A percentile compares a stretch with the other conserved stretches of the same genome.
Conservation (phyloP, 1,140 invertebrate genomes). For the Diabrotica undecimpunctata region DNA sequence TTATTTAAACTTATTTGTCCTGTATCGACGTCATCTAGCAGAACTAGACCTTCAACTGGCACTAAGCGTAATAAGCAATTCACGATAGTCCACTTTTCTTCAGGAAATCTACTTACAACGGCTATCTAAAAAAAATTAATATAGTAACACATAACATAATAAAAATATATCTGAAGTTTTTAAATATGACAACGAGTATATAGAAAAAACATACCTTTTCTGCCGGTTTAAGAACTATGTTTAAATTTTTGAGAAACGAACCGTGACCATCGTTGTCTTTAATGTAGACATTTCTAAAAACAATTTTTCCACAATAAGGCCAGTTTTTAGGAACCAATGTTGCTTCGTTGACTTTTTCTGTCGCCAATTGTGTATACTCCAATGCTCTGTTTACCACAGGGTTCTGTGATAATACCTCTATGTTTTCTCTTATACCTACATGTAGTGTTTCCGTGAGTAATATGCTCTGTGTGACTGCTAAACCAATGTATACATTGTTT, state of each 20-base stretch:
- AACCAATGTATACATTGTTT: conserved; percentile 64
- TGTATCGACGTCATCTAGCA: conserved; percentile 63
- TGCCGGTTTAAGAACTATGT: conserved; percentile 57
- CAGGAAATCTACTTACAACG: conserved; percentile 36
- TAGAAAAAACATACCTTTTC: conserved; percentile 57
- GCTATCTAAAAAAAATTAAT: conserved; percentile 7
- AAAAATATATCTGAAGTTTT: neutral
- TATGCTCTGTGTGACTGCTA: conserved; percentile 82
- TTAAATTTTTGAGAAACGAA: conserved; percentile 68
- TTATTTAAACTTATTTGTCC: conserved; percentile 60
- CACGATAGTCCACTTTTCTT: conserved; percentile 78
- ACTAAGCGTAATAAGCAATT: conserved; percentile 63
- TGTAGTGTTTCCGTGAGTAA: conserved; percentile 77
- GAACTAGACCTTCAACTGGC: conserved; percentile 53
- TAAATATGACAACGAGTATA: no score
- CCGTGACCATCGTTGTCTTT: conserved; percentile 52
- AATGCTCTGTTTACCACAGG: conserved; percentile 76
- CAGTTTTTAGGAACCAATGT: conserved; percentile 55
- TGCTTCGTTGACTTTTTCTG: conserved; percentile 56
- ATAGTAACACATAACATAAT: neutral
- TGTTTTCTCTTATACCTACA: conserved; percentile 75
- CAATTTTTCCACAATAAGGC: conserved; percentile 67
- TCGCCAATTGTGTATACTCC: conserved; percentile 69
- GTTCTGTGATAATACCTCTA: conserved; percentile 69
- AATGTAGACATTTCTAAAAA: conserved; percentile 62